phyloP scores from a whole-genome alignment of 2,113 vertebrate species.

The Dasyurus viverrinus region DNA sequence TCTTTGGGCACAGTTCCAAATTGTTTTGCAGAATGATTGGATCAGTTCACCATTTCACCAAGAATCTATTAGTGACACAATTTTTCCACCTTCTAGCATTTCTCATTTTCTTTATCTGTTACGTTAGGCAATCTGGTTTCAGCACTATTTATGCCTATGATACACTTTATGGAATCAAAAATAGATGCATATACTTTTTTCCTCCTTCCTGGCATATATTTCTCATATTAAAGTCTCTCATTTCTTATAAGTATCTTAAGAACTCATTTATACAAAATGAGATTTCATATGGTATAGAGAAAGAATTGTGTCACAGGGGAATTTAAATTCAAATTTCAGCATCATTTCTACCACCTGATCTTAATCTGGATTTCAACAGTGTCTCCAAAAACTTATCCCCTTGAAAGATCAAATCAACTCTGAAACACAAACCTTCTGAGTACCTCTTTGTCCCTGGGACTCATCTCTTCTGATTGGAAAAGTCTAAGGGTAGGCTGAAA shows the following conservation, averaged over 20 bases:
- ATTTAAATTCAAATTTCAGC: too few species aligned
- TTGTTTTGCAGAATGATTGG: not conserved
- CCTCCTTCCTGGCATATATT: not conserved
- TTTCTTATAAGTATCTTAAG: not conserved
- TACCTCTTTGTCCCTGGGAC: too few species aligned
- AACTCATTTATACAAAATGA: not conserved
- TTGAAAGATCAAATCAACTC: too few species aligned
- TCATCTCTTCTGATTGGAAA: too few species aligned
- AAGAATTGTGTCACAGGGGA: too few species aligned
- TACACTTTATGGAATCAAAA: not conserved
- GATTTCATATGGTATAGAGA: not conserved
- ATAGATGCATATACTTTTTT: not conserved
- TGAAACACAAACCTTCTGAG: too few species aligned
- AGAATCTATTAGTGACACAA: not conserved
- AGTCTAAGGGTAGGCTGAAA: too few species aligned
- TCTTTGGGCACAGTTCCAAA: not conserved
- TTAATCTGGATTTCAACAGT: not conserved
- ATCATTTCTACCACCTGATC: too few species aligned
- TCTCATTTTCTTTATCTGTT: not conserved
- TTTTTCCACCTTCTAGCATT: not conserved
- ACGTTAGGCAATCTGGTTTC: not conserved
- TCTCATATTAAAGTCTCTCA: not conserved
- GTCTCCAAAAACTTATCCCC: too few species aligned
- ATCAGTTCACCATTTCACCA: not conserved
- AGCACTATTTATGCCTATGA: not conserved